Evolutionary conservation across 1,140 invertebrate genomes (phyloP), one percentile per base, ranked within the genome.

Genomic region (Sinonovacula constricta): DNA sequence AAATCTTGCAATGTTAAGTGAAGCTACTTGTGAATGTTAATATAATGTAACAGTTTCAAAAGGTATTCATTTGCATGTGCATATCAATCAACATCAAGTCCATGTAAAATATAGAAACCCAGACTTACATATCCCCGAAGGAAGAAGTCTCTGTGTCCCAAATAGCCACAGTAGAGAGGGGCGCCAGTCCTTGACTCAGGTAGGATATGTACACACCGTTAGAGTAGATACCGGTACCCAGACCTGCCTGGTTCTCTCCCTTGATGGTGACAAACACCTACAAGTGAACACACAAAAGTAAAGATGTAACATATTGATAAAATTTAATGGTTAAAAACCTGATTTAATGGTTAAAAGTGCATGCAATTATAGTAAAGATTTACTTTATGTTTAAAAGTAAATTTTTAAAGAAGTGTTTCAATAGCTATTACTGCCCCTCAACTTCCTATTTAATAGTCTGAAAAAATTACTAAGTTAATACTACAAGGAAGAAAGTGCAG

Each of bases 231-330:
- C 39, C 53, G 34, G 51, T 54, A 14, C n/a, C 18, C 14, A 31
- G 5, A 18, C 39, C 39, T 12, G 39, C 39, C n/a, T 22, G 72
- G 56, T 84, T 84, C 39, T 39, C 68, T 26, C 62, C 83, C 30
- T 84, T 82, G 1, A 84, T 62, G 0, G 72, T 84, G 2, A 69
- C 83, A 62, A 78, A 84, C 3, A 84, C 66, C 79, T 80, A 65
- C 3, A 28, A 28, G 14, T n/a, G 14, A 10, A 22, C 26, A 22
- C 18, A 49, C n/a, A 49, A 57, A 22, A 10, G 10, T 10, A n/a
- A 57, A 24, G 7, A 57, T 45, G 39, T 45, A 7, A 45, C 39
- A 10, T 18, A 45, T 45, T 10, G 18, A 45, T 45, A 45, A 10
- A 45, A 45, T 45, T 45, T 18, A 18, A 45, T 45, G n/a, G n/a